Conservation (phyloP, 2,113 vertebrate species). For the Epinephelus fuscoguttatus region DNA sequence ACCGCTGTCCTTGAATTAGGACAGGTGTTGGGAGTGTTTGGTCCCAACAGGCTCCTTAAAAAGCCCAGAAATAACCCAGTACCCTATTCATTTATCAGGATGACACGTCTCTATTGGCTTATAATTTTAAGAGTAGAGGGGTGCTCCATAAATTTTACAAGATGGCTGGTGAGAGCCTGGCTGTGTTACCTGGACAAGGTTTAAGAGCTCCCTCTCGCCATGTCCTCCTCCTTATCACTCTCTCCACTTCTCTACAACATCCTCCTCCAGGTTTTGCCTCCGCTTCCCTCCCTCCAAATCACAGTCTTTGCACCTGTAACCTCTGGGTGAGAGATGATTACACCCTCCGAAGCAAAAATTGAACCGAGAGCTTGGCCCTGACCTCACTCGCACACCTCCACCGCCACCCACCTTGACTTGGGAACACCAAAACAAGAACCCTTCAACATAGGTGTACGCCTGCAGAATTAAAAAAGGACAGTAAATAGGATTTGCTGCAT, state of each 20-base stretch:
- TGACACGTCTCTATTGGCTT: slow-evolving; percentile 54
- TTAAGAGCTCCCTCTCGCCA: slow-evolving; percentile 35
- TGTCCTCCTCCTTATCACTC: slow-evolving; percentile 44
- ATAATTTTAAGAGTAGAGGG: slow-evolving; percentile 42
- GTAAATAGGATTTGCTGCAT: neutral
- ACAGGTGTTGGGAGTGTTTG: slow-evolving; percentile 58
- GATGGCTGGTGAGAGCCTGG: slow-evolving; percentile 23
- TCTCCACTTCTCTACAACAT: slow-evolving; percentile 29
- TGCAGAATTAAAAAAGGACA: neutral
- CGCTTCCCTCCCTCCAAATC: slow-evolving; percentile 68
- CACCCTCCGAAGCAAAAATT: slow-evolving; percentile 75
- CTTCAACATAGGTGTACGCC: neutral
- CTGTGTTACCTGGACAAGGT: slow-evolving; percentile 37
- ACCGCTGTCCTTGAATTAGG: slow-evolving; percentile 64
- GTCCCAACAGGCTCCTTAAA: slow-evolving; percentile 57
- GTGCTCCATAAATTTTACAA: slow-evolving; percentile 56
- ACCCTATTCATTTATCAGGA: slow-evolving; percentile 63
- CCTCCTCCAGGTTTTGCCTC: slow-evolving; percentile 43
- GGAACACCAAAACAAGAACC: slow-evolving; percentile 4
- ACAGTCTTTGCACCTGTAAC: slow-evolving; percentile 76
- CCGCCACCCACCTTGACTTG: slow-evolving; percentile 39
- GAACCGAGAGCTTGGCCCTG: slow-evolving; percentile 67
- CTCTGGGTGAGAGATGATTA: slow-evolving; percentile 78
- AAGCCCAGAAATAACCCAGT: slow-evolving; percentile 69
- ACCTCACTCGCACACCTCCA: slow-evolving; percentile 48